Evolutionary conservation across 2,797 vertebrate genomes (phyloP).

Genomic region (Coluber constrictor): DNA sequence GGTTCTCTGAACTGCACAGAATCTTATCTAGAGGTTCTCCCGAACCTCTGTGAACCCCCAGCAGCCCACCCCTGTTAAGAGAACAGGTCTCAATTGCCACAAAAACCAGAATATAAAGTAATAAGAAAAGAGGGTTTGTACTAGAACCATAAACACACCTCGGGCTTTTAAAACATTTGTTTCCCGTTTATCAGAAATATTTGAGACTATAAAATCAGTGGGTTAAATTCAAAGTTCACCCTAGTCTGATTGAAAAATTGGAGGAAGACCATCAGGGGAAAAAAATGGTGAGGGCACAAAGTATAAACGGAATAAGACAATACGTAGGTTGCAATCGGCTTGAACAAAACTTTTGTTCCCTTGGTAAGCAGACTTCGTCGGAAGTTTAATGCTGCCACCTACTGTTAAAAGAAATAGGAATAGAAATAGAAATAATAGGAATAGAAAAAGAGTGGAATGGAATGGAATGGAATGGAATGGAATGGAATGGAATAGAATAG

Average conservation of each 20-base stretch:
- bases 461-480: too few relatives aligned
- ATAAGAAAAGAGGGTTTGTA: not conserved
- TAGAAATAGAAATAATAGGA: too few relatives aligned
- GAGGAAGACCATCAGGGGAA: not conserved
- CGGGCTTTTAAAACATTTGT: not conserved
- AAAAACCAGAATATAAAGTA: not conserved
- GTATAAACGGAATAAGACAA: not conserved
- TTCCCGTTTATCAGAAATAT: not conserved
- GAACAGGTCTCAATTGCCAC: not conserved
- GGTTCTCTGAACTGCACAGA: too few relatives aligned
- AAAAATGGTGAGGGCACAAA: not conserved
- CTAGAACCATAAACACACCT: not conserved
- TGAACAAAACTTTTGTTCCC: not conserved
- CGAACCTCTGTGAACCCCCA: too few relatives aligned
- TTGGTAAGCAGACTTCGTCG: not conserved
- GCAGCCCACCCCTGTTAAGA: not conserved
- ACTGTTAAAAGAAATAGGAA: constrained; percentile 38
- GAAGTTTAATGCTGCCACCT: constrained; percentile 72
- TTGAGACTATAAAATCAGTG: not conserved
- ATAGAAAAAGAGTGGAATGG: too few relatives aligned
- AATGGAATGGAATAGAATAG: too few relatives aligned
- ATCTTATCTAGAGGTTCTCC: too few relatives aligned
- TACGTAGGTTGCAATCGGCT: not conserved
- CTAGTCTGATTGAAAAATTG: not conserved
- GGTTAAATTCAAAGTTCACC: not conserved